Evolutionary conservation across 1,140 invertebrate genomes (phyloP), one percentile per base, ranked within the genome.

Genomic region (Spodoptera litura): DNA sequence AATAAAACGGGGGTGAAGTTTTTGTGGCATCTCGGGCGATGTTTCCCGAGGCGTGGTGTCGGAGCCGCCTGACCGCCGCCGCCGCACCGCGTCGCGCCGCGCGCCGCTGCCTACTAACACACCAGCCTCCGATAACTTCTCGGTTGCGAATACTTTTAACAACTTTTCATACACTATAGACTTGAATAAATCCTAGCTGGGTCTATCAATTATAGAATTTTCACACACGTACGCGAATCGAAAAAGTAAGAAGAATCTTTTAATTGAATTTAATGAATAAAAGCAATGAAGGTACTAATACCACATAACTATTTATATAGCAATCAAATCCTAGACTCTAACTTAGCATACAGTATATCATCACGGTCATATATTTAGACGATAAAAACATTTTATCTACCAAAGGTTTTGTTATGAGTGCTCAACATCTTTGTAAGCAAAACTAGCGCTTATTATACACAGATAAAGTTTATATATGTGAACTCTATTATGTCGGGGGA

Each of bases 1-100:
- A 91, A 92, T 89, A 91, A 88, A 91, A 85, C 82, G 86, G 80
- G 87, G 88, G 85, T 80, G 80, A 92, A 90, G 89, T 92, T 91
- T 91, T 91, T 91, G 90, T 89, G 87, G 89, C 85, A 85, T 90
- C 87, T 90, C 84, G 84, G 86, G 85, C 87, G 84, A 84, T 87
- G 85, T 87, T 87, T 87, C 82, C 81, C 85, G 85, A 82, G 83
- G 77, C 82, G 78, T 77, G 80, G 82, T 80, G 81, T 55, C 77
- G 74, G 68, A 81, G 84, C 84, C 83, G 80, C 85, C 86, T 80
- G 83, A 82, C 82, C 84, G 82, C 82, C 64, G 71, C 71, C 80
- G 71, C 51, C 64, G 59, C 80, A 61, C 72, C 78, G 59, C 80
- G 68, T 68, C 78, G 80, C 78, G 56, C 38, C 9, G 38, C 64